These are phyloP conservation scores for Mesochorus sp. DNA, from an alignment of 2,888 invertebrate species.

Conservation along the genomic window DNA sequence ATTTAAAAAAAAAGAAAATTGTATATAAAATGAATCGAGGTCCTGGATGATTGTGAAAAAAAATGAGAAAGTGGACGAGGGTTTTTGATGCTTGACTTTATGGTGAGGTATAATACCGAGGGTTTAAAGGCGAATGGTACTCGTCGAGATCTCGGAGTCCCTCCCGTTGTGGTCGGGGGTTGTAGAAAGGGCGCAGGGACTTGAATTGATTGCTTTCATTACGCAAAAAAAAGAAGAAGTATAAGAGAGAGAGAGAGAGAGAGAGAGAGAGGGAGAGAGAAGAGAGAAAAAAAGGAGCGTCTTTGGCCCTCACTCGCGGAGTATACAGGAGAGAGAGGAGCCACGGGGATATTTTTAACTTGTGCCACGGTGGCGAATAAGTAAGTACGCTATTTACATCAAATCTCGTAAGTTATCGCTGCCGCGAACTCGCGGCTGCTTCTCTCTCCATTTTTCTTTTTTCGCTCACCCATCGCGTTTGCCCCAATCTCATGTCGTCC, in stretches of 20 bases:
- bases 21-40: too few relatives aligned
- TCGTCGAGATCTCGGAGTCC: constrained; percentile 35
- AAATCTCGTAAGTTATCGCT: constrained; percentile 79
- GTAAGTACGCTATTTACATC: constrained; percentile 81
- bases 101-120: constrained; percentile 9
- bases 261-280: constrained; percentile 70
- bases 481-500: constrained; percentile 44
- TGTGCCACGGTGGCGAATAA: constrained; percentile 78
- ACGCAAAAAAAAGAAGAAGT: constrained; percentile 74
- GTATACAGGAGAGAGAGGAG: constrained; percentile 11
- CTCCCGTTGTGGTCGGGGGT: constrained; percentile 46
- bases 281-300: constrained; percentile 8
- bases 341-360: constrained; percentile 76
- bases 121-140: constrained; percentile 9
- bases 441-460: constrained; percentile 48
- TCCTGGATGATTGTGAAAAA: too few relatives aligned
- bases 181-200: constrained; percentile 71
- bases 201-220: constrained; percentile 82
- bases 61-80: background rate
- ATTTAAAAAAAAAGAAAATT: background rate
- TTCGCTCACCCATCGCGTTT: constrained; percentile 28
- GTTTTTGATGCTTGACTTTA: constrained; percentile 4
- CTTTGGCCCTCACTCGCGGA: constrained; percentile 63
- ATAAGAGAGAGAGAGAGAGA: constrained; percentile 11
- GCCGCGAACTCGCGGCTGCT: constrained; percentile 41